Percentiles rank a stretch among this genome's conserved stretches.
Conservation (phyloP, 2,888 invertebrate genomes). For the Hirtodrosophila confusa region DNA sequence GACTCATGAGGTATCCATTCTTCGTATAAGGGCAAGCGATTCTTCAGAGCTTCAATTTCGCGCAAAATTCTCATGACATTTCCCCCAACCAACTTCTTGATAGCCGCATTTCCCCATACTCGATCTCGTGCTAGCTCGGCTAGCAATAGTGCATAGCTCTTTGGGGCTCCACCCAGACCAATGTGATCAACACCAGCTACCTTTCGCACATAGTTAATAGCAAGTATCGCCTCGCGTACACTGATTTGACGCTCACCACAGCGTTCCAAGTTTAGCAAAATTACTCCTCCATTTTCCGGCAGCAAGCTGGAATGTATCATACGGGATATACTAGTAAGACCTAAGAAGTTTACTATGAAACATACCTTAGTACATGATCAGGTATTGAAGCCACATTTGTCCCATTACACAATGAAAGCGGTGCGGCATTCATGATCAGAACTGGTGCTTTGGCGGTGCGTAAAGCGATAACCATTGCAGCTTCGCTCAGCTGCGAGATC, state of each 20-base stretch:
- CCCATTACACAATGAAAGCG: conserved; percentile 87
- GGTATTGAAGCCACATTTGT: conserved; percentile 91
- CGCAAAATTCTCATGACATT: conserved; percentile 86
- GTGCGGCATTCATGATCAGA: conserved; percentile 88
- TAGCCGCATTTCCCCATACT: conserved; percentile 86
- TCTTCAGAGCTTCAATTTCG: conserved; percentile 84
- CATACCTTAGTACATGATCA: conserved; percentile 89
- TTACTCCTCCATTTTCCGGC: conserved; percentile 86
- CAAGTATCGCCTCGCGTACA: conserved; percentile 85
- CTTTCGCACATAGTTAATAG: conserved; percentile 88
- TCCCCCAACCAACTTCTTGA: conserved; percentile 86
- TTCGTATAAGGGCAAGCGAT: conserved; percentile 85
- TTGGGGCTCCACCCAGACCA: conserved; percentile 86
- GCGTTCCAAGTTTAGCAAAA: conserved; percentile 87
- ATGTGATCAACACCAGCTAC: conserved; percentile 88
- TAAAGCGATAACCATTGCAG: conserved; percentile 87
- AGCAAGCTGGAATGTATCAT: conserved; percentile 66
- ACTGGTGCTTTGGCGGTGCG: conserved; percentile 87
- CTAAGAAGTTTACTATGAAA: too few relatives aligned
- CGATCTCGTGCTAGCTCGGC: conserved; percentile 87
- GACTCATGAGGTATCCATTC: conserved; percentile 86
- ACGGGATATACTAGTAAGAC: neutral
- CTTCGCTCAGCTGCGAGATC: conserved; percentile 87
- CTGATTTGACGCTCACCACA: conserved; percentile 83
- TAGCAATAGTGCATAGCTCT: conserved; percentile 86